Base-by-base conservation (phyloP, 2,113 vertebrate genomes). In the Panurus biarmicus region DNA sequence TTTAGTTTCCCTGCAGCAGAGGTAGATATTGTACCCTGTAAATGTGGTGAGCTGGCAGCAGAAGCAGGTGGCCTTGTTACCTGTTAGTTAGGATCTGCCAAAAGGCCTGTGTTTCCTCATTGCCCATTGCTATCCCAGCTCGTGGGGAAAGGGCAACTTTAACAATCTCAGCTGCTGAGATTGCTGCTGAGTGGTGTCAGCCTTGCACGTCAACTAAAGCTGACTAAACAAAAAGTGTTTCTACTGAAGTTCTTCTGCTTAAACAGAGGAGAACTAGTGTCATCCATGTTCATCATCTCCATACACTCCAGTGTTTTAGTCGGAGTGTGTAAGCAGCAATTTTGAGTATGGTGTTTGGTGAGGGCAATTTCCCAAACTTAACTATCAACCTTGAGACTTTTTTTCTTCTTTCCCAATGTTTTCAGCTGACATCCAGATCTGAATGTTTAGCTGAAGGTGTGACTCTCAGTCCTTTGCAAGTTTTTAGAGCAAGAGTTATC, bases 201-300 rank as follows among this genome's bases (percentile, higher is more conserved):
- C 36, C 33, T 54, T 54, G 14, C 12, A 24, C 0, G 0, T 53
- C 53, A 48, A 1, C 48, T 58, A 7, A 56, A 42, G 24, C 0
- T 48, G 53, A 35, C 47, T 57, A 13, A 70, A 42, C 20, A 77
- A 36, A 29, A 35, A 7, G 7, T 31, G 9, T 66, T 66, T 57
- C 25, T 42, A 4, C 44, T 40, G 2, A 54, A 67, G 22, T 31
- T 33, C 20, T 76, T 54, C 67, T 60, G 25, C 48, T 79, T 83
- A 14, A 40, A 19, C 2, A 8, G 54, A 75, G 57, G 13, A 26
- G 29, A 79, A 13, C 23, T 4, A 1, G 5, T 15, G 10, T 50
- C 28, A 58, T 36, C 22, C 44, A 31, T 71, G 11, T 71, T 74
- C 26, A 12, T 56, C 29, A 24, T 10, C 28, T 82, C 15, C 13